Evolutionary conservation across 2,797 vertebrate genomes (phyloP), one percentile per base, ranked within the genome.

Genomic region (Hemitrygon akajei): DNA sequence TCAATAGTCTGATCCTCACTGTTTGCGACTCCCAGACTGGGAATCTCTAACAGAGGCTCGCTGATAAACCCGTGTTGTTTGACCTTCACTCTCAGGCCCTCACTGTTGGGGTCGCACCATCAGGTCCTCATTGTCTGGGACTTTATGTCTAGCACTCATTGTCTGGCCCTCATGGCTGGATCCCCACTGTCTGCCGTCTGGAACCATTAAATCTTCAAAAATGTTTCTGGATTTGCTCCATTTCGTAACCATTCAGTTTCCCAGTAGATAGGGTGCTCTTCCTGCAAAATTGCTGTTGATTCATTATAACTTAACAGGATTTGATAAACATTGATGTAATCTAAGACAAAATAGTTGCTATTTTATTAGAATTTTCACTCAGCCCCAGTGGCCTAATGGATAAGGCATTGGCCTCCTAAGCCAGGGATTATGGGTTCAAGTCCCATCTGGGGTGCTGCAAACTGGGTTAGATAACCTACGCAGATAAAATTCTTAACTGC

Each of bases 351-450:
- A 73, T 10, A 30, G 27, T 14, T 60, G 58, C 56, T 60, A 27
- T 60, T 86, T 60, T 12, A 30, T 25, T 12, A 30, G 3, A 1
- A 12, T 37, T 16, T 27, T 27, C 9, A 27, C 27, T 4, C 3
- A 71, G 63, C 87, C 34, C 63, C n/a, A 69, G 20, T 75, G 91
- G 71, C 91, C 91, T 92, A 75, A 92, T 92, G 91, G 40, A 92
- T 92, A 75, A 92, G 91, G 91, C 40, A 92, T 16, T 75, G 91
- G 91, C 91, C 71, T 92, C 91, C 69, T 75, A 92, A 92, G 40
- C 91, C 71, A 76, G 91, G 71, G 40, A 92, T 92, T 92, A 91
- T 92, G 91, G 66, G 91, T 76, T 92, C 40, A 25, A 92, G 91
- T 76, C 91, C 91, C 71, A 92, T 71, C 37, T 92, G 91, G 40